Conservation (phyloP, 2,113 vertebrate genomes). For the Microcebus tavaratra region DNA sequence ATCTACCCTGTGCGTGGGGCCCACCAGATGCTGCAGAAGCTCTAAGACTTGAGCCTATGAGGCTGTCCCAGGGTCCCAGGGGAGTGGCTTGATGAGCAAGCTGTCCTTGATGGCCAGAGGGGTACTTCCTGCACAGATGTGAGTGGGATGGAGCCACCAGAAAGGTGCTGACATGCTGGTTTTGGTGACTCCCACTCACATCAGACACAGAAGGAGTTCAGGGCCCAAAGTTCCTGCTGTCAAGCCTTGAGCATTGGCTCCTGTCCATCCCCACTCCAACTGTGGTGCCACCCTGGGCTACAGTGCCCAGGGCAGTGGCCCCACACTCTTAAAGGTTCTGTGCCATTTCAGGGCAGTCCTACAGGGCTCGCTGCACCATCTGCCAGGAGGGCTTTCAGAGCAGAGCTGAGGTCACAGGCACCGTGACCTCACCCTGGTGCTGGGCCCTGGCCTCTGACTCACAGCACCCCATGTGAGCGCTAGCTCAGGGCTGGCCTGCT, state of each 20-base stretch:
- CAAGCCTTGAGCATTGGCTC: too few species aligned
- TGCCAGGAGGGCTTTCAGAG: background rate
- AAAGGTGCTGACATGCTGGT: background rate
- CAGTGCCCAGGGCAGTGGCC: background rate
- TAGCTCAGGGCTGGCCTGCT: background rate
- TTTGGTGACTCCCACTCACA: background rate
- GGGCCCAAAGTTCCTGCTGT: background rate
- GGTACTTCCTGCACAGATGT: background rate
- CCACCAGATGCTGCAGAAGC: too few species aligned
- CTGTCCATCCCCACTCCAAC: background rate
- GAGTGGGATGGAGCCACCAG: background rate
- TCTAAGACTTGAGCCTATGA: background rate
- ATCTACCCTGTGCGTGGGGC: rapidly evolving
- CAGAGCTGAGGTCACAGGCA: background rate
- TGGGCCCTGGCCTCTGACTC: background rate
- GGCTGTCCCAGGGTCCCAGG: background rate
- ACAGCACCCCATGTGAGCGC: background rate
- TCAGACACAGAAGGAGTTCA: background rate
- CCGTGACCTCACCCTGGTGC: background rate
- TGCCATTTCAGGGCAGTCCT: background rate
- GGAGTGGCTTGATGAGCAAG: background rate
- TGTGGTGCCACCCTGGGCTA: rapidly evolving
- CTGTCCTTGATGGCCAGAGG: rapidly evolving
- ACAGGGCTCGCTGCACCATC: background rate
- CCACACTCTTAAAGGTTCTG: background rate